Evolutionary conservation across 2,113 vertebrate species (phyloP).

Genomic region (Phylloscopus whistleri): DNA sequence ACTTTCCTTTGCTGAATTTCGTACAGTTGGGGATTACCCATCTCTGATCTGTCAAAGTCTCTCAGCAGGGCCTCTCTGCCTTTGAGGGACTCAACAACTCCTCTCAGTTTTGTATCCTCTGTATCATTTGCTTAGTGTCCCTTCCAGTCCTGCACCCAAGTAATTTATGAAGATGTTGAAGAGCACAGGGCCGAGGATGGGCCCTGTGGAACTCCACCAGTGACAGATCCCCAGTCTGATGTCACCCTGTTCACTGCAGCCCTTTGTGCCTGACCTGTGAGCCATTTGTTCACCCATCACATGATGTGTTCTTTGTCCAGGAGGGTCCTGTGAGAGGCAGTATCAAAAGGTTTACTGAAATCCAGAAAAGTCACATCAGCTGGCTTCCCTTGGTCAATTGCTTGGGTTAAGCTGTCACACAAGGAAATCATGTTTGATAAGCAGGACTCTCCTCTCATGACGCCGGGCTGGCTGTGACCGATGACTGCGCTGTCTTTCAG

Average conservation of each 20-base stretch:
- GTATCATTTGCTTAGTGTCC: not conserved
- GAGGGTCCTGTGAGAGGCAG: too few relatives aligned
- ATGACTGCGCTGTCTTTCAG: not conserved
- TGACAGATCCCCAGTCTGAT: not conserved
- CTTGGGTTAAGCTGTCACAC: too few relatives aligned
- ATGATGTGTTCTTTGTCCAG: not conserved
- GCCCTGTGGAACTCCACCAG: not conserved
- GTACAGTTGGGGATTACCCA: not conserved
- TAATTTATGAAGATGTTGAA: not conserved
- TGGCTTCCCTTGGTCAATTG: too few relatives aligned
- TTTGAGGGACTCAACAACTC: fast-evolving
- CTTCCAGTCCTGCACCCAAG: not conserved
- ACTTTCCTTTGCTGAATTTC: not conserved
- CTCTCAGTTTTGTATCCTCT: not conserved
- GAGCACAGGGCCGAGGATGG: fast-evolving
- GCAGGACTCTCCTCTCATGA: too few relatives aligned
- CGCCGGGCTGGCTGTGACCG: not conserved
- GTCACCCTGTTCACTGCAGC: not conserved
- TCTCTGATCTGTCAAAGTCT: not conserved
- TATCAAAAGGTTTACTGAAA: too few relatives aligned
- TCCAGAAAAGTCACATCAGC: too few relatives aligned
- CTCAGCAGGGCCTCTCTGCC: not conserved
- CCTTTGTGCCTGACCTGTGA: fast-evolving
- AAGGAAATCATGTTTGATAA: too few relatives aligned
- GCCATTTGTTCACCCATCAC: not conserved